Evolutionary conservation across 2,888 invertebrate genomes (phyloP).

Genomic region (Synergus itoensis): DNA sequence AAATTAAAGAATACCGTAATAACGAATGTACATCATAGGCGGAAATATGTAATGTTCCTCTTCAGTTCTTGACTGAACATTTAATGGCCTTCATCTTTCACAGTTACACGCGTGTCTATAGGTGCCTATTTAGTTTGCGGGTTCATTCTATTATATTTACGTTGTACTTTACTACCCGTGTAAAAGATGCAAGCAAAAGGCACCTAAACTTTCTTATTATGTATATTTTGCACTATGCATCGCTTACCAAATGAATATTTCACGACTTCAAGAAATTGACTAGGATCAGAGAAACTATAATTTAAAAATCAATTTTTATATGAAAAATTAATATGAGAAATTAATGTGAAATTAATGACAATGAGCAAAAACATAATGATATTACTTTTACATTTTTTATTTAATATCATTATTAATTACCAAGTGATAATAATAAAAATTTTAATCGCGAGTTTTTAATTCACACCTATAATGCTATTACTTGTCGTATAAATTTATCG

Average conservation of each 20-base stretch:
- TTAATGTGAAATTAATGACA: too few relatives aligned
- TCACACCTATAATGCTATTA: not conserved
- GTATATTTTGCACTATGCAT: not conserved
- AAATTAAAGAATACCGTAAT: not conserved
- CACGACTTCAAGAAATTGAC: not conserved
- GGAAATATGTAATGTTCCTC: constrained; percentile 3
- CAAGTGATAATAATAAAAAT: not conserved
- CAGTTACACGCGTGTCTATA: constrained; percentile 16
- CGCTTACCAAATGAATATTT: not conserved
- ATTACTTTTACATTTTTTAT: too few relatives aligned
- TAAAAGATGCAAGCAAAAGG: constrained; percentile 7
- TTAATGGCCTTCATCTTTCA: not conserved
- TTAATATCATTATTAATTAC: too few relatives aligned
- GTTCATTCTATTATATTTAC: constrained; percentile 34
- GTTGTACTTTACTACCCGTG: constrained; percentile 10
- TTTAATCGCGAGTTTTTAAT: not conserved
- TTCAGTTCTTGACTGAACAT: constrained; percentile 2
- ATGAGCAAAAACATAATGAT: too few relatives aligned
- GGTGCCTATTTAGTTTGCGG: constrained; percentile 13
- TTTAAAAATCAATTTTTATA: too few relatives aligned
- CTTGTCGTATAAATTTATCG: not conserved
- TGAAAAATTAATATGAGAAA: too few relatives aligned
- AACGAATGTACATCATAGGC: not conserved
- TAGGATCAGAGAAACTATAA: not conserved
- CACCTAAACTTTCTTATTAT: constrained; percentile 9